Evolutionary conservation across 2,888 invertebrate species (phyloP), one percentile per base, ranked within the genome.

Genomic region (Cosmorhoe ocellata): DNA sequence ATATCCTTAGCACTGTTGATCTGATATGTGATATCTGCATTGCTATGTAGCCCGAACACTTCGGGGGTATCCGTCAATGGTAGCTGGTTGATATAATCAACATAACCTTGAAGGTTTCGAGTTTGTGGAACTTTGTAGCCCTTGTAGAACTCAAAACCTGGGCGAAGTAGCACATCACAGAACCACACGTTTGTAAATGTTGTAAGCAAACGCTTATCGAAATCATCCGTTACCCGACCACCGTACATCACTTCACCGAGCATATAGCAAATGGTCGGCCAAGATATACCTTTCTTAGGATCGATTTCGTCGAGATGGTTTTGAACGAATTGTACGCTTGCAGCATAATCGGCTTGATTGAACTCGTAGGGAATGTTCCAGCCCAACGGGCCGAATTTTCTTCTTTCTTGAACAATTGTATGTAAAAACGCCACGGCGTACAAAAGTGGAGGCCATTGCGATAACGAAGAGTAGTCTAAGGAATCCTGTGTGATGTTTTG

Each of bases 311-410:
- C 99, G 51, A 99, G 89, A 84, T 99, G 98, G 79, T 98, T 98
- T 80, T 98, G 98, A 51, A 99, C 93, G 77, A 99, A 99, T 80
- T 98, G 98, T 0, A 98, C 96, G 54, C 98, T 96, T 1, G 98
- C 97, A 1, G 97, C 96, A 74, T 98, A 98, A 80, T 99, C 99
- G 0, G 98, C 96, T 87, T 98, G 98, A 86, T 97, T 97, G 79
- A 99, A 99, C 82, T 99, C 98, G 70, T 99, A 99, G 0, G 98
- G 97, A 59, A 98, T 92, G 76, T 99, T 99, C 99, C 99, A 99
- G 6, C 98, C 98, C 9, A 99, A 92, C 0, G 98, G 97, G 0
- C 99, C 98, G 76, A 98, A 99, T 85, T 99, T 99, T 59, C 98
- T 91, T 58, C 98, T 91, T 80, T 99, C 99, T 84, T 98, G 98